A percentile compares a stretch with the other conserved stretches of the same genome.
These are phyloP conservation scores for Xylocampa areola DNA, from an alignment of 2,888 invertebrate genomes.

Conservation along the genomic window DNA sequence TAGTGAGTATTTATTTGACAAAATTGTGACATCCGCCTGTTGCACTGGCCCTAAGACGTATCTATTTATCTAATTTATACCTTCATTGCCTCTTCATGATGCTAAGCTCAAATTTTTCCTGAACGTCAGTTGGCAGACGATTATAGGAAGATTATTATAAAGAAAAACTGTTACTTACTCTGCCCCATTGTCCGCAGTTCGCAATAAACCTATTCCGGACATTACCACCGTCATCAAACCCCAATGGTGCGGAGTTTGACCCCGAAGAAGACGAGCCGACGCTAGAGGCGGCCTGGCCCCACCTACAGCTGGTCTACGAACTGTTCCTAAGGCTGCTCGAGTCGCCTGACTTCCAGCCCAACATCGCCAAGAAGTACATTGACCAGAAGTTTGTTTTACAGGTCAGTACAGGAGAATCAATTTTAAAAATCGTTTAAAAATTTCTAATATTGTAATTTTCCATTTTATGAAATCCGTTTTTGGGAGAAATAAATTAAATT, in stretches of 20 bases:
- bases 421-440: too few species aligned
- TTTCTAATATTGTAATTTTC: too few species aligned
- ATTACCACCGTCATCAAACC: slow-evolving; percentile 95
- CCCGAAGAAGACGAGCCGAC: slow-evolving; percentile 99
- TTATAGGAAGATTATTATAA: not conserved
- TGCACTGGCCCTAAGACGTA: too few species aligned
- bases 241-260: slow-evolving; percentile 96
- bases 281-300: slow-evolving; percentile 98
- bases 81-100: too few species aligned
- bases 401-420: slow-evolving; percentile 91
- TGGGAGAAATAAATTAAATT: too few species aligned
- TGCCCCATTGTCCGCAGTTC: slow-evolving; percentile 88
- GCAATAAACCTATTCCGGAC: slow-evolving; percentile 96
- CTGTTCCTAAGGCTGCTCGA: slow-evolving; percentile 95
- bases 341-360: slow-evolving; percentile 97
- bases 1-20: too few species aligned
- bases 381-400: slow-evolving; percentile 98
- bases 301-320: slow-evolving; percentile 95
- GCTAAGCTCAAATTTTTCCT: too few species aligned
- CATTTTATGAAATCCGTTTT: too few species aligned
- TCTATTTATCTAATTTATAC: too few species aligned
- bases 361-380: slow-evolving; percentile 97
- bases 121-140: too few species aligned
- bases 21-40: too few species aligned
- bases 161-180: not conserved